These are phyloP conservation scores for Musca vetustissima DNA, from an alignment of 1,140 invertebrate species.

Conservation along the genomic window DNA sequence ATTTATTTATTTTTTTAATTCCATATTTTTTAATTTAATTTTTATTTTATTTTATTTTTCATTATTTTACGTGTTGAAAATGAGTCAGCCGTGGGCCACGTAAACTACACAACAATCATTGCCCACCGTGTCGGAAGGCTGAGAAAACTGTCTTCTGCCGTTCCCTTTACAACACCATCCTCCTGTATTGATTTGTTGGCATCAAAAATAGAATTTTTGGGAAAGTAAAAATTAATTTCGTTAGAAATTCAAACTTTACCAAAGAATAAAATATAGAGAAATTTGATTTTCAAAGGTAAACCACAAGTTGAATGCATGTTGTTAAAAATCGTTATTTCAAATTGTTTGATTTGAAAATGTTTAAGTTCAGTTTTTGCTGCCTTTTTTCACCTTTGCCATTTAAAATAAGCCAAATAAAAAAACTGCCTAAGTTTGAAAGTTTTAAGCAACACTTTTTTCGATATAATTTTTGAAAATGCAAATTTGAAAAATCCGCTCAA, in stretches of 20 bases:
- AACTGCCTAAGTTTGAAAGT: no score
- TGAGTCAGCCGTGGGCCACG: constrained; percentile 26
- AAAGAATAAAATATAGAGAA: not conserved
- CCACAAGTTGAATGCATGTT: not conserved
- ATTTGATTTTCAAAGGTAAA: constrained; percentile 16
- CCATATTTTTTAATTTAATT: constrained; percentile 14
- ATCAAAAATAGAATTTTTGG: constrained; percentile 12
- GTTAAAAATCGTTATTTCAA: no score
- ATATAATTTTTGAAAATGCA: no score
- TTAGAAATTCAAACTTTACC: no score
- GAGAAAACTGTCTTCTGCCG: not conserved
- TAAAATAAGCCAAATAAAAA: no score
- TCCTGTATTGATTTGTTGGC: no score
- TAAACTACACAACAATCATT: constrained; percentile 26
- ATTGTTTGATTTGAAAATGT: no score
- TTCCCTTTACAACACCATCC: not conserved
- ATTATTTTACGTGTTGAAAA: constrained; percentile 30
- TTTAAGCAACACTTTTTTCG: no score
- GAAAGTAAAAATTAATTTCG: no score
- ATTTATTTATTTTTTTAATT: constrained; percentile 18
- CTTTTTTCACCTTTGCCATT: no score
- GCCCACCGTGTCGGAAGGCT: constrained; percentile 18
- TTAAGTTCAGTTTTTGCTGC: no score
- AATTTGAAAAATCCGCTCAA: no score
- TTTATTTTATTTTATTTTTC: constrained; percentile 28